Percentiles rank a stretch among this genome's conserved stretches.
These are phyloP conservation scores for Sinella curviseta DNA, from an alignment of 1,140 invertebrate genomes.

Conservation along the genomic window DNA sequence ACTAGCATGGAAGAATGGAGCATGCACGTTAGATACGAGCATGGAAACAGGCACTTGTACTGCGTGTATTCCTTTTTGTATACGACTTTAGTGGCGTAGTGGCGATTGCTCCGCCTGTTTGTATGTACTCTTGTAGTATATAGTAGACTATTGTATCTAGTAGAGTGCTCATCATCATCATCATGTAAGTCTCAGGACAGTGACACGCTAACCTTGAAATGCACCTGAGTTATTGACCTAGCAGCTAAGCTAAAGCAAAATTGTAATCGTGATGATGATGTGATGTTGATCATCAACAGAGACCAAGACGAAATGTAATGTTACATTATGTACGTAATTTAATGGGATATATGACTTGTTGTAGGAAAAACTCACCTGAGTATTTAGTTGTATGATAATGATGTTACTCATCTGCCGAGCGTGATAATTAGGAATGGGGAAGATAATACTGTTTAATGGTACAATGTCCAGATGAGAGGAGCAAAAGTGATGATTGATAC, in stretches of 20 bases:
- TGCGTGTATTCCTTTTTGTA: too few relatives aligned
- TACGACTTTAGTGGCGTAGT: too few relatives aligned
- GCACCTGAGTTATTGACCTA: constrained; percentile 49
- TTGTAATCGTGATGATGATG: constrained; percentile 27
- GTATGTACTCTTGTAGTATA: background rate
- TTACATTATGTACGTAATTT: constrained; percentile 9
- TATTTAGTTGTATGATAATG: background rate
- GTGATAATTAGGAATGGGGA: background rate
- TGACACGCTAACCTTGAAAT: constrained; percentile 50
- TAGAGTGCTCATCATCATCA: background rate
- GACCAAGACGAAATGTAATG: too few relatives aligned
- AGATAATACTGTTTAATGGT: background rate
- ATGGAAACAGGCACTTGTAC: too few relatives aligned
- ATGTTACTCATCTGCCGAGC: background rate
- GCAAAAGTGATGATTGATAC: constrained; percentile 56
- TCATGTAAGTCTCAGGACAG: constrained; percentile 36
- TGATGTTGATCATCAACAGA: background rate
- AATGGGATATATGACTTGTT: background rate
- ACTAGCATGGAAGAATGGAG: background rate
- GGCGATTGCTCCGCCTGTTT: constrained; percentile 23
- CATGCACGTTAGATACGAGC: too few relatives aligned
- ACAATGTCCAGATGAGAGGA: background rate
- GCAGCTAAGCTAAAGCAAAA: background rate
- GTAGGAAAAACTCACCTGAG: background rate
- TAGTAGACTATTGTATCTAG: background rate